Conservation (phyloP, 2,113 vertebrate genomes). For the Pteruthius melanotis region DNA sequence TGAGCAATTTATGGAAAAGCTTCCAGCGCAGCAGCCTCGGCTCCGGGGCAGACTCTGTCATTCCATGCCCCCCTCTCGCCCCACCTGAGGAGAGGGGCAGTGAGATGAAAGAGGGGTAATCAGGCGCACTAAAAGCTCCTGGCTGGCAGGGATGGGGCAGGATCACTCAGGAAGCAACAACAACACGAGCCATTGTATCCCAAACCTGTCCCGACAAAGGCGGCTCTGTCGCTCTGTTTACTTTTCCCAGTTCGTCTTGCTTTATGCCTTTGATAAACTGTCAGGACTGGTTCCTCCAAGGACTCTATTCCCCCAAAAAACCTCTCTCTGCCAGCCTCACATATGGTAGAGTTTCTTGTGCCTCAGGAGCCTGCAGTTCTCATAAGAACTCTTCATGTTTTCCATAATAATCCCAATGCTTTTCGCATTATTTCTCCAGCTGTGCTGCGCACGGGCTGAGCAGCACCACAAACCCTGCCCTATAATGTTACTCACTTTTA, state of each 20-base stretch:
- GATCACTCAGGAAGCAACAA: neutral
- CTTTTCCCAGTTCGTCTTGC: neutral
- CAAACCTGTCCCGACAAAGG: conserved; percentile 21
- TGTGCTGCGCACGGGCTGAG: neutral
- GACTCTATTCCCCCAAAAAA: neutral
- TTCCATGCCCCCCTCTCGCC: neutral
- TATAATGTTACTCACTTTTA: neutral
- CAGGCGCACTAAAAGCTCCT: neutral
- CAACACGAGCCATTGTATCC: neutral
- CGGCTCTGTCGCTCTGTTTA: neutral
- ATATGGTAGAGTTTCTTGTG: neutral
- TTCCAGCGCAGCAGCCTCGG: neutral
- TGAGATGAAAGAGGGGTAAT: neutral
- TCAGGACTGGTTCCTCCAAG: neutral
- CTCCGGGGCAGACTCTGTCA: neutral
- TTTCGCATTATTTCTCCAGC: neutral
- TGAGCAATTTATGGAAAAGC: neutral
- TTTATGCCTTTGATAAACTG: neutral
- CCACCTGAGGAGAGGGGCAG: neutral
- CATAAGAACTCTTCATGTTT: conserved; percentile 3
- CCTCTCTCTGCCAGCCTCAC: neutral
- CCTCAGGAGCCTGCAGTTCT: neutral
- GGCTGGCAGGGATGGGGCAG: neutral
- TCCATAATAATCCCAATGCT: conserved; percentile 2
- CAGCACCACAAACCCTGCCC: neutral